Base-by-base conservation (phyloP, 2,113 vertebrate species). In the Lethenteron camtschaticum region DNA sequence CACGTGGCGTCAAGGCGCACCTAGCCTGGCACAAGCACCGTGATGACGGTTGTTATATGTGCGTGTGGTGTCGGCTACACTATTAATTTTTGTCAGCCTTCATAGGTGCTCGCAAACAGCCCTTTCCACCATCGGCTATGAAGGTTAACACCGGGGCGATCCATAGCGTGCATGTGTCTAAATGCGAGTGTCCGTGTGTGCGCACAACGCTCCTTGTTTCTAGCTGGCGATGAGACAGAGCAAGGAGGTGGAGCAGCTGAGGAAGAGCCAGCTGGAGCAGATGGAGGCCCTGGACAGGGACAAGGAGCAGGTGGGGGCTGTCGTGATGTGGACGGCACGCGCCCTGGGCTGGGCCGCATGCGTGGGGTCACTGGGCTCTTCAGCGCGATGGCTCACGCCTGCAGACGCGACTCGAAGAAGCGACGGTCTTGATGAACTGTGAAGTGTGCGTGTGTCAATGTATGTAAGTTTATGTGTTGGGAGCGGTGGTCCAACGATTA, bases 161-260 rank as follows among this genome's bases (percentile, higher is more conserved):
- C 60, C 68, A 59, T 60, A 11, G 68, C 41, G 16, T 13, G 0
- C 11, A 0, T 68, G 73, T 56, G 56, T 56, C 69, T 10, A 4
- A 73, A 69, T 74, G 24, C 63, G n/a, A 16, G n/a, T 13, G 24
- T 16, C 63, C 10, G 8, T 24, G n/a, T 66, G n/a, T 2, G n/a
- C 24, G n/a, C 63, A n/a, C 63, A 66, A 16, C 24, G 63, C 24
- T n/a, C n/a, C 57, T 72, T 59, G 7, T 72, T 78, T 75, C 12
- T 74, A 97, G 92, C 77, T 96, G 71, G 94, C 90, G 69, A 89
- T 96, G 89, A 96, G 95, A 77, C 94, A 92, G 70, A 87, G 88
- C 63, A 97, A 96, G 76, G 94, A 99, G 82, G 86, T 95, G 85
- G 92, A 97, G 77, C 89, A 94, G 75, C 78, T 96, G 75, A 81